phyloP scores from a whole-genome alignment of 2,888 invertebrate genomes.

The Scelioninae gen. 1 region DNA sequence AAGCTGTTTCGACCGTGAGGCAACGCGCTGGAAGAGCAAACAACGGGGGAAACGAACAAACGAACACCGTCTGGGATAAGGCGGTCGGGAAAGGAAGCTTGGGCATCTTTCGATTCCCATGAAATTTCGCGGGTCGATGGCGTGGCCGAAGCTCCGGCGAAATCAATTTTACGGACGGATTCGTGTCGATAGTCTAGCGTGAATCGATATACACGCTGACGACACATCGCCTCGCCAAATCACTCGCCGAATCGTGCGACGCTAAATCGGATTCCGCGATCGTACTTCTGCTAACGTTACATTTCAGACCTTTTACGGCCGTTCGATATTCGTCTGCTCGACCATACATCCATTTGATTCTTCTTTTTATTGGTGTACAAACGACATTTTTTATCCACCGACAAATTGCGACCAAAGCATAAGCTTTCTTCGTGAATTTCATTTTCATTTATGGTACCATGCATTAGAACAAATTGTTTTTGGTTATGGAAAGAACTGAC shows the following conservation, averaged over 20 bases:
- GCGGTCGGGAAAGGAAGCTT: conserved; percentile 54
- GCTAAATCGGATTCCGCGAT: conserved; percentile 65
- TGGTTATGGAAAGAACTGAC: conserved; percentile 11
- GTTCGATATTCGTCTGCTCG: conserved; percentile 61
- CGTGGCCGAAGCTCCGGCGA: conserved; percentile 73
- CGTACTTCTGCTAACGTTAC: conserved; percentile 64
- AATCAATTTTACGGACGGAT: conserved; percentile 81
- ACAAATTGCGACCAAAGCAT: conserved; percentile 54
- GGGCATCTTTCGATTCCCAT: conserved; percentile 78
- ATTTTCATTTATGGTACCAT: conserved; percentile 45
- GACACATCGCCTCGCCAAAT: conserved; percentile 56
- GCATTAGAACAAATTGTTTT: conserved; percentile 39
- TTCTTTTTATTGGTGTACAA: conserved; percentile 49
- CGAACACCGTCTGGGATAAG: conserved; percentile 55
- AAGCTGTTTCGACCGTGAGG: conserved; percentile 52
- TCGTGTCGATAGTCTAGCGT: conserved; percentile 65
- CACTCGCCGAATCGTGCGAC: conserved; percentile 55
- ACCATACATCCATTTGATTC: conserved; percentile 42
- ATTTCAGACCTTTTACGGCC: conserved; percentile 57
- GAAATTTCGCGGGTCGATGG: conserved; percentile 78
- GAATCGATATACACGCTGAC: conserved; percentile 64
- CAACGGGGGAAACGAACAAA: conserved; percentile 61
- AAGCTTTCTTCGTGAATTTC: conserved; percentile 59
- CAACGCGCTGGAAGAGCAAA: conserved; percentile 60
- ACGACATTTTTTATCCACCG: conserved; percentile 49